Evolutionary conservation across 23 tunicate genomes (phyloP), one percentile per base, ranked within the genome.

Genomic region (Clavelina lepadiformis): DNA sequence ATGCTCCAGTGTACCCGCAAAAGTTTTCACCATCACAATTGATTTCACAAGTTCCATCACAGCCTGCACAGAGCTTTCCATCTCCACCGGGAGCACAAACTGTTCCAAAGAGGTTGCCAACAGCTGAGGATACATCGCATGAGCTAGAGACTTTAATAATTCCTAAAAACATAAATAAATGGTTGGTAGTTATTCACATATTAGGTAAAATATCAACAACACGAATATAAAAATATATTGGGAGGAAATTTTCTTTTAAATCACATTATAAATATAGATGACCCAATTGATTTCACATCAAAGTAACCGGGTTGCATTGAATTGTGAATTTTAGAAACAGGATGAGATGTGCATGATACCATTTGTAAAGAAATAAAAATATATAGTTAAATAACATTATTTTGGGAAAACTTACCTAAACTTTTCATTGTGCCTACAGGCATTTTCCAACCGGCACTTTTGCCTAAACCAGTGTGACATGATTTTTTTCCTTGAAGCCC

Each of bases 1-100:
- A 80, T 26, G 87, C 87, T 3, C 87, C 87, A 38, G 63, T 51
- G 60, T 80, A 71, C 25, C 78, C 72, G 55, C 78, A 67, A 46
- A 19, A 80, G 25, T 52, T 20, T 37, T 63, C 65, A 2, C 26
- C 46, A 15, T 38, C 72, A 28, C 72, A 63, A 51, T 30, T 61
- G 44, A 36, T 38, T 22, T 21, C 31, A 30, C 87, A 71, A 3
- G 46, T 33, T 20, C 56, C 65, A 22, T 52, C 38, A 26, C 78
- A 80, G 27, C 28, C 61, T 3, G 67, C 1, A 63, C 78, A 67
- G 20, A 65, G 31, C 38, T 29, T 27, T 3, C 31, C 36, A 1
- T 26, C 47, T 32, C 65, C 68, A 18, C 78, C 78, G 1, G 87
- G 87, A 3, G 61, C 87, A 68, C 87, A 80, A 8, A 63, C 35